These are phyloP conservation scores for Yoshiicerus persimilis DNA, from an alignment of 1,140 invertebrate genomes.

Conservation along the genomic window DNA sequence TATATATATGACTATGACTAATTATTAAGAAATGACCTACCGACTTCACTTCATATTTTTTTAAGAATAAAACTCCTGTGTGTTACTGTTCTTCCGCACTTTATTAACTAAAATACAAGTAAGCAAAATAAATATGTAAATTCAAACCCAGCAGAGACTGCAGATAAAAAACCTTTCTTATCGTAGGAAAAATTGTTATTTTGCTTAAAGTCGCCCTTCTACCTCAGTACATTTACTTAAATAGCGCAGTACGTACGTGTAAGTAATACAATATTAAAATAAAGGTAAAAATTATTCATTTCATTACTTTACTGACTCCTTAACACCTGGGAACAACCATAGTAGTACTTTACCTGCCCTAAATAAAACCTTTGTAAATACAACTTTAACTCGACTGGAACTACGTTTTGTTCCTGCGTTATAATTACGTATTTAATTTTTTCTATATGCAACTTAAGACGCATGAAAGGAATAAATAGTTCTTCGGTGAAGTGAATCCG, in stretches of 20 bases:
- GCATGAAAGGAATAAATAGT: neutral
- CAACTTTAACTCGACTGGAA: neutral
- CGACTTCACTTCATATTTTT: neutral
- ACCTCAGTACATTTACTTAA: neutral
- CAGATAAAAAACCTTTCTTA: neutral
- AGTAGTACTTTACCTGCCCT: neutral
- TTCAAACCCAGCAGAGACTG: neutral
- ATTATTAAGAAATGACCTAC: neutral
- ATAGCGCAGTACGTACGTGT: neutral
- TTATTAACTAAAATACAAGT: neutral
- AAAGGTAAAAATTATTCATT: neutral
- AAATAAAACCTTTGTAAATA: neutral
- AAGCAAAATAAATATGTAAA: neutral
- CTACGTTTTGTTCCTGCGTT: neutral
- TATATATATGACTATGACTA: neutral
- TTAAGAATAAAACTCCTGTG: neutral
- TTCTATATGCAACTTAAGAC: neutral
- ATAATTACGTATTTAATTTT: neutral
- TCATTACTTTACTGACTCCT: neutral
- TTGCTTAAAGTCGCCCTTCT: neutral
- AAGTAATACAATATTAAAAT: neutral
- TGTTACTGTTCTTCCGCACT: neutral
- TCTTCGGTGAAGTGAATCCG: neutral
- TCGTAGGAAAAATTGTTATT: neutral
- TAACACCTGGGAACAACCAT: neutral